Conservation (phyloP, 2,888 invertebrate species). For the Osmoderma eremita region DNA sequence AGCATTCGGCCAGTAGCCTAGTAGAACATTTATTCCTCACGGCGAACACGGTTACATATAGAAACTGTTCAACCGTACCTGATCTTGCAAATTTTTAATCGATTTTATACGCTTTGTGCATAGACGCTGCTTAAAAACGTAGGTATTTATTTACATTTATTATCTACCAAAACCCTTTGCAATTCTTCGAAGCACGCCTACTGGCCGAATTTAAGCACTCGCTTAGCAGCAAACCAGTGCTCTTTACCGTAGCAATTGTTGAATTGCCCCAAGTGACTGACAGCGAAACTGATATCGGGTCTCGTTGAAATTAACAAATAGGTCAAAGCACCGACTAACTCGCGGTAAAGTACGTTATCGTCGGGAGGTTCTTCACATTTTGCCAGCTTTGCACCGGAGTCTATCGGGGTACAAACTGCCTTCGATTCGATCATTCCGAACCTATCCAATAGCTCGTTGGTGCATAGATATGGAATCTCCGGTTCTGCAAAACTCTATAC, state of each 20-base stretch:
- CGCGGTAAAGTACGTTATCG: slow-evolving; percentile 41
- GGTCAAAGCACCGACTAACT: slow-evolving; percentile 42
- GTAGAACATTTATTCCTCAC: too few relatives aligned
- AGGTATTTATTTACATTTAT: too few relatives aligned
- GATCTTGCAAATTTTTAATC: too few relatives aligned
- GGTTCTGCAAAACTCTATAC: too few relatives aligned
- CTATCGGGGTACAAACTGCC: slow-evolving; percentile 48
- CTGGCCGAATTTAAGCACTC: slow-evolving; percentile 45
- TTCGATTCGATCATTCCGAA: slow-evolving; percentile 52
- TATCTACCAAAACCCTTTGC: too few relatives aligned
- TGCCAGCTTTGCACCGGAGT: slow-evolving; percentile 41
- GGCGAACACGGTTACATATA: too few relatives aligned
- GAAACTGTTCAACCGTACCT: too few relatives aligned
- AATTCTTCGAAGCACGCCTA: too few relatives aligned
- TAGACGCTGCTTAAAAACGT: too few relatives aligned
- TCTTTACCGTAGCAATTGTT: slow-evolving; percentile 17
- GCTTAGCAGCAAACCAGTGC: slow-evolving; percentile 46
- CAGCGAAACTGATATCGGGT: slow-evolving; percentile 45
- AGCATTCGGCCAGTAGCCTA: too few relatives aligned
- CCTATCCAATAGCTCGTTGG: slow-evolving; percentile 47
- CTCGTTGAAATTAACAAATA: slow-evolving; percentile 44
- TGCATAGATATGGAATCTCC: slow-evolving; percentile 38
- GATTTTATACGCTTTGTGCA: too few relatives aligned
- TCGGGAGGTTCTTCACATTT: not conserved
- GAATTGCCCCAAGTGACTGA: not conserved